Base-by-base conservation (phyloP, 1,140 invertebrate genomes). In the Drosophila nasuta region DNA sequence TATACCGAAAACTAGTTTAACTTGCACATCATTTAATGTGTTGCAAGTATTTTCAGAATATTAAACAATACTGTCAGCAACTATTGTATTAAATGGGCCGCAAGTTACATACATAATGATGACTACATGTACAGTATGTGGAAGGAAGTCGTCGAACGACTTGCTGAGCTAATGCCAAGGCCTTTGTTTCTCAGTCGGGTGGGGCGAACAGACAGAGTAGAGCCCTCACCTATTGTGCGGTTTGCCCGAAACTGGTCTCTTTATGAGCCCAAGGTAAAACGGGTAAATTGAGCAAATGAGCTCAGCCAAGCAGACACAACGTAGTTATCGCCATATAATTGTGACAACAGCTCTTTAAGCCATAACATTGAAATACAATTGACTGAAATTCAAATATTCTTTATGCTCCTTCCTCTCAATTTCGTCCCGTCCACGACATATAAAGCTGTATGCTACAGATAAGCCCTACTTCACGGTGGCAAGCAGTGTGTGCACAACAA, bases 111-210 rank as follows among this genome's bases (percentile, higher is more conserved):
- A 33, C 25, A 46, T 38, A 11, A 38, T n/a, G 25, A 30, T 6
- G 56, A 15, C 33, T 67, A 51, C 30, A 41, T 58, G 30, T 58
- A 20, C 33, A 33, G 56, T 60, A 59, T 41, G 20, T 65, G 58
- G 58, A 74, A 74, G 71, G 71, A 74, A 62, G 43, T 62, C 33
- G 71, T 49, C 65, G 28, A 28, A 4, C 35, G 25, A 25, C 11
- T 43, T 5, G 15, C 17, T 73, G 45, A 73, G 63, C 28, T 25
- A 51, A 51, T 38, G 38, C 64, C 71, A 62, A 60, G 57, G 54
- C 11, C 66, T 48, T 69, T 62, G 49, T 63, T 60, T 70, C 3
- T 4, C 17, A 8, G 13, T 25, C 11, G 33, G 17, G 17, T 13
- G 7, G 11, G 25, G 5, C 8, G 25, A 4, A 28, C 35, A 38